A percentile compares a stretch with the other conserved stretches of the same genome.
Conservation (phyloP, 2,797 vertebrate genomes). For the Mus minutoides region DNA sequence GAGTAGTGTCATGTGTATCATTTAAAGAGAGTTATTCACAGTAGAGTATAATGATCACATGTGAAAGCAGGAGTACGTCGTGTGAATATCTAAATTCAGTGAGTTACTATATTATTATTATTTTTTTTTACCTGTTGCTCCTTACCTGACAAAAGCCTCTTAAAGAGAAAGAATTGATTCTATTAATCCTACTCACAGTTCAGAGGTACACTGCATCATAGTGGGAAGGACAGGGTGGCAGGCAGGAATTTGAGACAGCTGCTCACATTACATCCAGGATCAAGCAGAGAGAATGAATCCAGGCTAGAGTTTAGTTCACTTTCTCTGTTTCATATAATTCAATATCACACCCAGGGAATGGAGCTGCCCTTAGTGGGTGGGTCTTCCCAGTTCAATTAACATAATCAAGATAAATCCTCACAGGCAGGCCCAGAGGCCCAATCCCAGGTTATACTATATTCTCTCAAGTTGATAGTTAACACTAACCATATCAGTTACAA, state of each 20-base stretch:
- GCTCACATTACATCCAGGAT: not conserved
- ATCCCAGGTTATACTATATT: not conserved
- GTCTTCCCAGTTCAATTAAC: not conserved
- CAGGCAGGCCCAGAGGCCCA: not conserved
- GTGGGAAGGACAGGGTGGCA: not conserved
- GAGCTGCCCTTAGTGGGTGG: not conserved
- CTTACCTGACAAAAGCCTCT: not conserved
- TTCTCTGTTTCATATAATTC: not conserved
- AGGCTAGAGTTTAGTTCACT: not conserved
- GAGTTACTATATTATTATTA: not conserved
- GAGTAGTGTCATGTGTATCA: not conserved
- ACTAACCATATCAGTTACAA: not conserved
- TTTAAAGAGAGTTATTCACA: not conserved
- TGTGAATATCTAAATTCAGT: slow-evolving; percentile 1
- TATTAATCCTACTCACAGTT: not conserved
- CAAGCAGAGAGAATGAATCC: not conserved
- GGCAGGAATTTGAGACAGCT: not conserved
- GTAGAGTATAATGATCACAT: not conserved
- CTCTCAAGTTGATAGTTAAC: not conserved
- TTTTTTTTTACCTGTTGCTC: not conserved
- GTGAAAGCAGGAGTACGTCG: not conserved
- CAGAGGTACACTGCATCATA: not conserved
- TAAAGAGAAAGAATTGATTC: not conserved
- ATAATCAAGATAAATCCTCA: not conserved
- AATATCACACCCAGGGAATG: not conserved